These are phyloP conservation scores for Phallusia fumigata DNA, from an alignment of 23 tunicate genomes.

Conservation along the genomic window DNA sequence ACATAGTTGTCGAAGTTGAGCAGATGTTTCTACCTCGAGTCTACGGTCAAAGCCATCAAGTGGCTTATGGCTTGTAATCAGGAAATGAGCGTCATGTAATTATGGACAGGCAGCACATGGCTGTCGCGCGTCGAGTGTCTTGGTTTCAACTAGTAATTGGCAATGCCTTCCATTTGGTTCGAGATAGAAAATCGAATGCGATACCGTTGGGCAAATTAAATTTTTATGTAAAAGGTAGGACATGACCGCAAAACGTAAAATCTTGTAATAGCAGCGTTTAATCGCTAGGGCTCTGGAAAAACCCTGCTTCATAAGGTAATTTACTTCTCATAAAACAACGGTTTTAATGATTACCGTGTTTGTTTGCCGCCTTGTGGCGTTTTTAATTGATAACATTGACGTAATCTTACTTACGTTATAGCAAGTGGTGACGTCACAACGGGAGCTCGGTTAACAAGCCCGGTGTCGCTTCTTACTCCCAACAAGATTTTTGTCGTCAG, in stretches of 20 bases:
- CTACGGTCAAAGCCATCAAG: not conserved
- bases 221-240: no score
- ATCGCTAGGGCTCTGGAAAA: no score
- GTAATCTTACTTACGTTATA: conserved; percentile 36
- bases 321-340: no score
- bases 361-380: no score
- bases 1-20: not conserved
- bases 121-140: not conserved
- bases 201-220: no score
- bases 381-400: not conserved
- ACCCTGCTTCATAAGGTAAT: not conserved
- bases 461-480: conserved; percentile 42
- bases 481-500: conserved; percentile 35
- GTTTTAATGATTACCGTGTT: no score
- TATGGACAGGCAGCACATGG: not conserved
- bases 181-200: no score
- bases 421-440: conserved; percentile 37
- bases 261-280: no score
- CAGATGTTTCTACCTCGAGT: no score
- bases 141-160: not conserved
- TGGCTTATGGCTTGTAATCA: conserved; percentile 4
- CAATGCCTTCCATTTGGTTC: not conserved
- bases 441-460: conserved; percentile 45
- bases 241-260: no score
- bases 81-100: not conserved